A percentile compares a stretch with the other conserved stretches of the same genome.
phyloP scores from a whole-genome alignment of 2,888 invertebrate genomes.

The Eubasilissa splendida region DNA sequence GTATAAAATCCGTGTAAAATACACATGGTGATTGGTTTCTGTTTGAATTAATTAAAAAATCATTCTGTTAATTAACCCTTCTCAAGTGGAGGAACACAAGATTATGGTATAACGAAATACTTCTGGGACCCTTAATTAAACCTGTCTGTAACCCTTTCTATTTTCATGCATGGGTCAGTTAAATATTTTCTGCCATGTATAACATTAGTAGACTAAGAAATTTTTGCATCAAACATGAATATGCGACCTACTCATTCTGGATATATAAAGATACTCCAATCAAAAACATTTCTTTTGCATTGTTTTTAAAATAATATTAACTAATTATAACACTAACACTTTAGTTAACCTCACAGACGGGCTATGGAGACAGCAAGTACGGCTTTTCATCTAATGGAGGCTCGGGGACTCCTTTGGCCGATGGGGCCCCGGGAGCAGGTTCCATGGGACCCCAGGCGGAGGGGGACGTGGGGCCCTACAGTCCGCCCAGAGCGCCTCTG shows the following conservation, averaged over 20 bases:
- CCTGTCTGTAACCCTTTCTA: too few relatives aligned
- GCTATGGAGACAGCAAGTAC: slow-evolving; percentile 77
- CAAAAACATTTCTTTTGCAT: too few relatives aligned
- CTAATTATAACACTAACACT: slow-evolving; percentile 54
- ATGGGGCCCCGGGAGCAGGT: slow-evolving; percentile 31
- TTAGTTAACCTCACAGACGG: slow-evolving; percentile 62
- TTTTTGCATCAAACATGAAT: too few relatives aligned
- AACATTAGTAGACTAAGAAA: too few relatives aligned
- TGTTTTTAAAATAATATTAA: too few relatives aligned
- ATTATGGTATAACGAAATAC: neutral
- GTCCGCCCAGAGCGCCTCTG: slow-evolving; percentile 63
- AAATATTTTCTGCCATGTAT: too few relatives aligned
- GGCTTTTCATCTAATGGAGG: slow-evolving; percentile 72
- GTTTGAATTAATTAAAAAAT: slow-evolving; percentile 1
- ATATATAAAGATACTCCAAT: too few relatives aligned
- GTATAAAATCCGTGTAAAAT: slow-evolving; percentile 13
- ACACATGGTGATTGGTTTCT: slow-evolving; percentile 21
- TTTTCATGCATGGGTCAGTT: too few relatives aligned
- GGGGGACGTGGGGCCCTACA: slow-evolving; percentile 50
- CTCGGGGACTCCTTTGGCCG: slow-evolving; percentile 60
- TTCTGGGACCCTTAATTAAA: neutral
- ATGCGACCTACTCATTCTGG: too few relatives aligned
- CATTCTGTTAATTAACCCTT: slow-evolving; percentile 5
- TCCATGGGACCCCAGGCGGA: slow-evolving; percentile 41
- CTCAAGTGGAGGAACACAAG: slow-evolving; percentile 10